phyloP scores from a whole-genome alignment of 2,888 invertebrate genomes.

The Hemaris fuciformis region DNA sequence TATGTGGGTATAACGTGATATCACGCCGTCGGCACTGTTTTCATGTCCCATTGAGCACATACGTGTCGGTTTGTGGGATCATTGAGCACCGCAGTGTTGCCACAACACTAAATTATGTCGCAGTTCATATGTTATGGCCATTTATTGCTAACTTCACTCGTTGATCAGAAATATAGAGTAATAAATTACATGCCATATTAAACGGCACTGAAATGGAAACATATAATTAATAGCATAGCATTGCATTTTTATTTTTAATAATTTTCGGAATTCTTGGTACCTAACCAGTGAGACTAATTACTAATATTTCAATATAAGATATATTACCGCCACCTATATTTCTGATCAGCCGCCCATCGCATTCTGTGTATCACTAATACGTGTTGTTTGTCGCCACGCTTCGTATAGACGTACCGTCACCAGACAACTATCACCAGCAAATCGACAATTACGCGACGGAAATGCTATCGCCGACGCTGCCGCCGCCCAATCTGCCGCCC shows the following conservation, averaged over 20 bases:
- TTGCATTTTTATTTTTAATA: too few species aligned
- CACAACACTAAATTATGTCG: background rate
- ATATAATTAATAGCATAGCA: too few species aligned
- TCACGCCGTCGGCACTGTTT: background rate
- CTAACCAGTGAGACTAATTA: too few species aligned
- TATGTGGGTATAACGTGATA: background rate
- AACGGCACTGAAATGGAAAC: background rate
- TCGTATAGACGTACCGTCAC: conserved; percentile 57
- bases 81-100: background rate
- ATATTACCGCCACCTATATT: conserved; percentile 14
- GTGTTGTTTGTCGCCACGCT: conserved; percentile 37
- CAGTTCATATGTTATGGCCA: conserved; percentile 17
- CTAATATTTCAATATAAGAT: conserved; percentile 5
- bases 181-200: background rate
- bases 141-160: conserved; percentile 22
- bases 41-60: background rate
- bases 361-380: conserved; percentile 45
- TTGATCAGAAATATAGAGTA: conserved; percentile 4
- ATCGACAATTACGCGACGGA: conserved; percentile 74
- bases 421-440: conserved; percentile 76
- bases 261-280: too few species aligned
- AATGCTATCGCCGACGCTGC: conserved; percentile 59
- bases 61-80: background rate
- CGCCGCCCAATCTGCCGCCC: conserved; percentile 60
- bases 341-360: conserved; percentile 28